phyloP scores from a whole-genome alignment of 2,113 vertebrate genomes.

The Antechinus flavipes region DNA sequence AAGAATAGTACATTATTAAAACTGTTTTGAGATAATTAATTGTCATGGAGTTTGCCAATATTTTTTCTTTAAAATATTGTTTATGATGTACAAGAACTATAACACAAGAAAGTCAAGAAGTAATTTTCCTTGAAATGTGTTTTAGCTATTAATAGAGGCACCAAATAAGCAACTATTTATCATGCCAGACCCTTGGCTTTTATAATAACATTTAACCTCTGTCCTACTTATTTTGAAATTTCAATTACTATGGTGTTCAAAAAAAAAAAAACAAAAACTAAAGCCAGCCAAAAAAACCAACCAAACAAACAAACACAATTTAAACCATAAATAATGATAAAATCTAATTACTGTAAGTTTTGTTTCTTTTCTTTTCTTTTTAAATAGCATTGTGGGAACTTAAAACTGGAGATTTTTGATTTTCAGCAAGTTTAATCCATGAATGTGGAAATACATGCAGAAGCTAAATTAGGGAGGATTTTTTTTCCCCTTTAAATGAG shows the following conservation, averaged over 20 bases:
- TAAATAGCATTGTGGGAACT: neutral
- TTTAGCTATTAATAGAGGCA: constrained; percentile 62
- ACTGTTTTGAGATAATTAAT: neutral
- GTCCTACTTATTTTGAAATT: constrained; percentile 71
- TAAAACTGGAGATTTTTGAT: neutral
- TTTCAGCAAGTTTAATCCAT: neutral
- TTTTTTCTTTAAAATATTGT: constrained; percentile 53
- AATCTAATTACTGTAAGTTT: constrained; percentile 35
- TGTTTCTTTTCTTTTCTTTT: neutral
- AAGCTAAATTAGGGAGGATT: neutral
- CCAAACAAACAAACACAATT: no score
- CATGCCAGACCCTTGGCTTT: neutral
- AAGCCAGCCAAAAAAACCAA: no score
- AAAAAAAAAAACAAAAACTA: neutral
- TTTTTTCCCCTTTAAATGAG: neutral
- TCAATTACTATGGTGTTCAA: constrained; percentile 70
- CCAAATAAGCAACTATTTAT: neutral
- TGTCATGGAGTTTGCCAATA: constrained; percentile 51
- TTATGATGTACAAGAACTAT: constrained; percentile 59
- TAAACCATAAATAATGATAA: constrained; percentile 51
- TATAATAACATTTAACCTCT: constrained; percentile 31
- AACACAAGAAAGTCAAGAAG: constrained; percentile 68
- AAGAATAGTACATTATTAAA: constrained; percentile 8
- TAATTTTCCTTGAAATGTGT: constrained; percentile 71
- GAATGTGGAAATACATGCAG: neutral